Base-by-base conservation (phyloP, 2,888 invertebrate species). In the Synergus japonicus region DNA sequence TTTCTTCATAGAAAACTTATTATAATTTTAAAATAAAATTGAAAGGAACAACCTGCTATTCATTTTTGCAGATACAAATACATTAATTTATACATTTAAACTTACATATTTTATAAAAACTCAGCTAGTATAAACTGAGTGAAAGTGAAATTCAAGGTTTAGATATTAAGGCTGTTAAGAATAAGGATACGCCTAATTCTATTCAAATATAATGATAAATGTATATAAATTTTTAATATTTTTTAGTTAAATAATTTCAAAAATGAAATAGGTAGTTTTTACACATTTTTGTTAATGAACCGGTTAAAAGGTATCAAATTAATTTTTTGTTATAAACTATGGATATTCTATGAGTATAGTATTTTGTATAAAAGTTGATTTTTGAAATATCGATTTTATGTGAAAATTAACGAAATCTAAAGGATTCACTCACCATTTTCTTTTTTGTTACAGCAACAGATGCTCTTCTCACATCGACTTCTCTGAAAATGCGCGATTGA, bases 361-460 rank as follows among this genome's bases (percentile, higher is more conserved):
- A 65, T 64, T 63, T 63, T 4, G 13, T 37, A 22, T n/a, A 8
- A 43, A 63, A 60, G 22, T 58, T 54, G 10, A 60, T 65, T 66
- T 49, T 49, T 18, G 13, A 66, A 41, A 13, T 29, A 12, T 46
- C 1, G 18, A 58, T 49, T 66, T 76, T 46, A 13, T 69, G 22
- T 12, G 41, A 73, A 22, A 43, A 8, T 41, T n/a, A 58, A 49
- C 54, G 37, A 41, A 49, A 60, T 9, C 10, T 4, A 5, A 69
- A 49, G 58, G n/a, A 15, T 60, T n/a, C 12, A 83, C 85, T 83
- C 79, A 89, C 88, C 88, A 89, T 89, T 84, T 86, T 89, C 65
- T 83, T 84, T 80, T 84, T 86, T 76, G 79, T 84, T 41, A 84
- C 67, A 81, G 85, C 82, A 82, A 85, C 85, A 83, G 87, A 85